These are phyloP conservation scores for Eubucco bourcierii DNA, from an alignment of 2,113 vertebrate genomes.

Conservation along the genomic window DNA sequence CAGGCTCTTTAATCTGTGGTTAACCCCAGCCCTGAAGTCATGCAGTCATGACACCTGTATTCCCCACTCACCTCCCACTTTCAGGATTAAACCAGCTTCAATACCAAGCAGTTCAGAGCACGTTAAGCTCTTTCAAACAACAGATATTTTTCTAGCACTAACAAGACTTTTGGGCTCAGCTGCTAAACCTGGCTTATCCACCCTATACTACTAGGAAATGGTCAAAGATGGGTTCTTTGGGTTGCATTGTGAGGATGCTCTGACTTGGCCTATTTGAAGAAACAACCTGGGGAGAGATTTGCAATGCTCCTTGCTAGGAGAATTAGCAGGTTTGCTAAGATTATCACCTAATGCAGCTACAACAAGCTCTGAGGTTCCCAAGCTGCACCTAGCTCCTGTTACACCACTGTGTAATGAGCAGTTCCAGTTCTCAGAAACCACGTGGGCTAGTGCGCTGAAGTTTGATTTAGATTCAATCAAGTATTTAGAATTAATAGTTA, in stretches of 20 bases:
- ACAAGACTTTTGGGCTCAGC: not conserved
- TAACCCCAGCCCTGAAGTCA: not conserved
- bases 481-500: too few relatives aligned
- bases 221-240: not conserved
- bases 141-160: not conserved
- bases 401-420: rapidly evolving
- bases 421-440: not conserved
- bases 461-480: not conserved
- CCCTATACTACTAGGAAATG: not conserved
- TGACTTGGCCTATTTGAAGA: not conserved
- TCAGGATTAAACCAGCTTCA: not conserved
- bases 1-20: not conserved
- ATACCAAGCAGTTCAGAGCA: not conserved
- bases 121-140: not conserved
- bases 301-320: not conserved
- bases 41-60: not conserved
- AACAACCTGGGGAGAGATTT: not conserved
- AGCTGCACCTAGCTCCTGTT: not conserved
- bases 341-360: too few relatives aligned
- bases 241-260: rapidly evolving
- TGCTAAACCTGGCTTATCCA: not conserved
- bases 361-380: rapidly evolving
- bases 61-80: rapidly evolving
- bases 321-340: not conserved
- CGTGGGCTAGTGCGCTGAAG: not conserved